Evolutionary conservation across 2,113 vertebrate species (phyloP).

Genomic region (Dendrocopos noguchii): DNA sequence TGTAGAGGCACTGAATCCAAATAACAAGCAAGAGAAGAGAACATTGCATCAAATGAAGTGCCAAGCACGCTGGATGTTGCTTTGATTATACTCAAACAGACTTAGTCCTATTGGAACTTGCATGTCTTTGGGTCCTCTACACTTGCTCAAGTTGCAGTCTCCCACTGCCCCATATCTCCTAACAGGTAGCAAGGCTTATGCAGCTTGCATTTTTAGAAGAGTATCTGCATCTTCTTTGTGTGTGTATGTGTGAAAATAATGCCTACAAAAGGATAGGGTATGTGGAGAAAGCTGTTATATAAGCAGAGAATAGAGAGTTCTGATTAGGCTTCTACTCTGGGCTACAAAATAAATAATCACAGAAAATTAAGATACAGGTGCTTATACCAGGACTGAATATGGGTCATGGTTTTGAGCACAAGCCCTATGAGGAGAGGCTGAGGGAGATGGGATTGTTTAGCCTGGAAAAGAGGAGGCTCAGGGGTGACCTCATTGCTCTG

Average conservation of each 20-base stretch:
- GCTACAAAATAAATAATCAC: constrained; percentile 5
- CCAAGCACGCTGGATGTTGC: neutral
- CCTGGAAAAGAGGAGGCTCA: too few species aligned
- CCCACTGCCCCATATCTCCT: neutral
- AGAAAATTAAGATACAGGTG: neutral
- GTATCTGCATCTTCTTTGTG: neutral
- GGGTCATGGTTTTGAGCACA: neutral
- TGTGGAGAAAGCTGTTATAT: constrained; percentile 19
- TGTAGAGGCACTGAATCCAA: neutral
- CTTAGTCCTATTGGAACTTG: neutral
- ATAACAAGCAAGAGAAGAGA: constrained; percentile 11
- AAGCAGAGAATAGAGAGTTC: neutral
- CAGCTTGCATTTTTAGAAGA: neutral
- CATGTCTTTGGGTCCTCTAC: neutral
- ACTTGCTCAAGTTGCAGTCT: neutral
- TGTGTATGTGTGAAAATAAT: neutral
- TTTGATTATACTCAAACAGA: neutral
- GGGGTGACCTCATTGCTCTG: too few species aligned
- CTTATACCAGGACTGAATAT: neutral
- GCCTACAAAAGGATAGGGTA: constrained; percentile 38
- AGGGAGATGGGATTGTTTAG: too few species aligned
- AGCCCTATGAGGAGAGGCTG: too few species aligned
- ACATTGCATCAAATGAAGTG: neutral
- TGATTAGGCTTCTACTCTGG: neutral
- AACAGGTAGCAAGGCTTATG: neutral